phyloP scores from a whole-genome alignment of 2,797 vertebrate species.

The Tapirus indicus region DNA sequence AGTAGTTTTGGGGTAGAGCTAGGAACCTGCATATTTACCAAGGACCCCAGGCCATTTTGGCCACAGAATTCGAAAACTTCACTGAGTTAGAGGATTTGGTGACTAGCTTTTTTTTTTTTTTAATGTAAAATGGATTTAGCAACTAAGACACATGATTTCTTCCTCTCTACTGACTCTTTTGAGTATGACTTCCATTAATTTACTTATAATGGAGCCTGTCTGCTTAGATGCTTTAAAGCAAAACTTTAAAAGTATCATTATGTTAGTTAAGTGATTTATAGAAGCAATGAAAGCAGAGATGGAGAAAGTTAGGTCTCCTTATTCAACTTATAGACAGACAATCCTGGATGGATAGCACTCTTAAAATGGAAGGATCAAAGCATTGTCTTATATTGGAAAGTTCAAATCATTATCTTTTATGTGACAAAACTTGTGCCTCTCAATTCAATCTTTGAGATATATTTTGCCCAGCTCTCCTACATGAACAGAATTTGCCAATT shows the following conservation, averaged over 20 bases:
- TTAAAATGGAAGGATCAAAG: neutral
- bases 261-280: conserved; percentile 1
- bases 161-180: neutral
- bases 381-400: conserved; percentile 46
- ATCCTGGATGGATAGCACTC: conserved; percentile 20
- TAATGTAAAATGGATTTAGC: conserved; percentile 5
- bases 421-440: neutral
- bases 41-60: neutral
- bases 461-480: conserved; percentile 4
- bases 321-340: neutral
- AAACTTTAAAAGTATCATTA: conserved; percentile 9
- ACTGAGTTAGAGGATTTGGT: neutral
- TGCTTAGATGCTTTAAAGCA: conserved; percentile 9
- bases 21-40: neutral
- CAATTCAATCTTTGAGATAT: conserved; percentile 16
- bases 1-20: neutral
- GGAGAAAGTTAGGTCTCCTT: neutral
- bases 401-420: conserved; percentile 18
- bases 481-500: conserved; percentile 48
- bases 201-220: neutral
- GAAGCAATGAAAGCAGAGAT: conserved; percentile 7
- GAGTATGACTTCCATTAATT: neutral
- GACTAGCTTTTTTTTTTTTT: neutral
- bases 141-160: neutral
- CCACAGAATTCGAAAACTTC: neutral